Percentiles rank a stretch among this genome's conserved stretches.
Conservation (phyloP, 2,888 invertebrate species). For the Amphimallon solstitiale region DNA sequence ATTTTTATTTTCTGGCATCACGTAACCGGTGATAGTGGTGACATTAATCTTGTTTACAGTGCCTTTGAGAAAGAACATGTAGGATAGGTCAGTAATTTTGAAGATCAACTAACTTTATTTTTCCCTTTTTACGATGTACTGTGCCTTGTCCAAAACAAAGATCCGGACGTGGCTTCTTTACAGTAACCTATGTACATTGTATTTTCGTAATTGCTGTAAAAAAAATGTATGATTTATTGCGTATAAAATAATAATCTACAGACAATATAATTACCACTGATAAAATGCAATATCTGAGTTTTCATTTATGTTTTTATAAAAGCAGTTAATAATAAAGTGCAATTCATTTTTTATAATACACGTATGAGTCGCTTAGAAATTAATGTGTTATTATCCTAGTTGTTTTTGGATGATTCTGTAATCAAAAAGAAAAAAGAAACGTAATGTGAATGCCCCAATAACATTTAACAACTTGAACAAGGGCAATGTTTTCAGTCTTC, state of each 20-base stretch:
- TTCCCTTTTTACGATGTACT: not conserved
- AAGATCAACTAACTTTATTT: not conserved
- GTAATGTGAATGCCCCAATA: not conserved
- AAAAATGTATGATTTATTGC: not conserved
- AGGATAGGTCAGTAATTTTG: conserved; percentile 29
- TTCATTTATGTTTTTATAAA: not conserved
- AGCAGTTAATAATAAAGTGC: not conserved
- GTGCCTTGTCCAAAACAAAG: no score
- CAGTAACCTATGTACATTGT: not conserved
- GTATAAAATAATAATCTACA: conserved; percentile 8
- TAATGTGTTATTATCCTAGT: not conserved
- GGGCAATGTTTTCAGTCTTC: no score
- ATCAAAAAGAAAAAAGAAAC: conserved; percentile 2
- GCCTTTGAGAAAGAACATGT: not conserved
- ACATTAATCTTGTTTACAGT: conserved; percentile 18
- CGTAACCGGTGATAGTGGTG: conserved; percentile 22
- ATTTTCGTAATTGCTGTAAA: not conserved
- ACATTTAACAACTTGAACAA: no score
- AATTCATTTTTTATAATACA: conserved; percentile 18
- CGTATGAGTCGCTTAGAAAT: not conserved
- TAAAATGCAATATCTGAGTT: conserved; percentile 7
- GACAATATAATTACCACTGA: conserved; percentile 12
- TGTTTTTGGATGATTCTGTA: not conserved
- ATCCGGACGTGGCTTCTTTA: no score
- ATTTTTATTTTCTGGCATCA: conserved; percentile 25